Conservation (phyloP, 2,113 vertebrate species). For the Myxocyprinus asiaticus region DNA sequence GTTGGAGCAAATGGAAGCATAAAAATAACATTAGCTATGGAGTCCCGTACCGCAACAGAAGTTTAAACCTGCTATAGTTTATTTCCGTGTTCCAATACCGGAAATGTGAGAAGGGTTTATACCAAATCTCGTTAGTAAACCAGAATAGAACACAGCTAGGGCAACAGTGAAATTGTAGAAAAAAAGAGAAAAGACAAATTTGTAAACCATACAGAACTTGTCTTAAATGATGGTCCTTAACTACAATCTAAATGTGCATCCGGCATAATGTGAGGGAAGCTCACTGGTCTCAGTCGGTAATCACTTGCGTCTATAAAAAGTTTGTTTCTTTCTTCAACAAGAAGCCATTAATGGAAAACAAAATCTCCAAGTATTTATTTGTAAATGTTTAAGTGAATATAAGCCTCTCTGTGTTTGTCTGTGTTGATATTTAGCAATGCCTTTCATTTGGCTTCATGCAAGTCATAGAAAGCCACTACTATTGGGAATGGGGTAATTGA, state of each 20-base stretch:
- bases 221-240: slow-evolving; percentile 4
- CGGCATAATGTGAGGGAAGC: not conserved
- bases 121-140: not conserved
- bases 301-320: slow-evolving; percentile 12
- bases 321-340: not conserved
- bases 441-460: slow-evolving; percentile 44
- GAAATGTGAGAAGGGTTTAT: too few relatives aligned
- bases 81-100: too few relatives aligned
- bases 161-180: too few relatives aligned
- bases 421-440: slow-evolving; percentile 73
- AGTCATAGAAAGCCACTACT: slow-evolving; percentile 23
- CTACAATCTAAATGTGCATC: not conserved
- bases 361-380: slow-evolving; percentile 77
- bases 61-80: too few relatives aligned
- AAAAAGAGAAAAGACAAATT: not conserved
- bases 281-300: slow-evolving; percentile 12
- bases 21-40: too few relatives aligned
- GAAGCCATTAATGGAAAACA: slow-evolving; percentile 44
- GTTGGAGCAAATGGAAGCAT: too few relatives aligned
- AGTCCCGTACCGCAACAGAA: too few relatives aligned
- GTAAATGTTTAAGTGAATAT: slow-evolving; percentile 76
- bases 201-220: not conserved
- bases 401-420: slow-evolving; percentile 74
- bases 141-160: not conserved
- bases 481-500: not conserved